Evolutionary conservation across 2,888 invertebrate species (phyloP), one percentile per base, ranked within the genome.

Genomic region (Didymodactylos carnosus): DNA sequence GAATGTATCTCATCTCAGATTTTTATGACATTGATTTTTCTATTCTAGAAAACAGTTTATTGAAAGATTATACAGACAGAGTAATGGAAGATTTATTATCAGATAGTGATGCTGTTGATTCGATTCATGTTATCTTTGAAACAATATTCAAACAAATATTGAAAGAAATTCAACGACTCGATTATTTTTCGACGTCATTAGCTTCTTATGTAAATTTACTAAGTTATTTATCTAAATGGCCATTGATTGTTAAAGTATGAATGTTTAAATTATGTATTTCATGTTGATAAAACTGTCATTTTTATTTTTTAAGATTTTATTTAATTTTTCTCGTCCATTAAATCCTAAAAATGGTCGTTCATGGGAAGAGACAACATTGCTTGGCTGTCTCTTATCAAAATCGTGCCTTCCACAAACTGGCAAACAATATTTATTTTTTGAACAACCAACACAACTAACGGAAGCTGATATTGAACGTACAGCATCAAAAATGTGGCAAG

Each of bases 341-440:
- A 62, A 29, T 35, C 8, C 29, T 19, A 4, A 2, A n/a, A 5
- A 3, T 35, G 73, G 71, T 16, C 39, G 29, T 11, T n/a, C 43
- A 19, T 74, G 53, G 71, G 71, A 74, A 72, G 62, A 71, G 19
- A 27, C 27, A n/a, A 74, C 74, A 23, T 29, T 74, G 35, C 29
- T 74, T 27, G 74, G 74, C 14, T 71, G 53, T 35, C 13, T 74
- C 13, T 23, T 74, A 19, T 71, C 71, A 25, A 51, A 71, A 69
- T 53, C 39, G n/a, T 39, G 49, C 25, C 19, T 74, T 39, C 74
- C 74, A 11, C 25, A 46, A n/a, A 69, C 73, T 27, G 69, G 27
- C 13, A 40, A 74, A 29, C 71, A 62, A 40, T 74, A 41, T 53
- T 8, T 62, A 46, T 74, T 71, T n/a, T 74, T 74, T 74, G 19